A percentile compares a stretch with the other conserved stretches of the same genome.
These are phyloP conservation scores for Chelonus formosanus DNA, from an alignment of 2,888 invertebrate genomes.

Conservation along the genomic window DNA sequence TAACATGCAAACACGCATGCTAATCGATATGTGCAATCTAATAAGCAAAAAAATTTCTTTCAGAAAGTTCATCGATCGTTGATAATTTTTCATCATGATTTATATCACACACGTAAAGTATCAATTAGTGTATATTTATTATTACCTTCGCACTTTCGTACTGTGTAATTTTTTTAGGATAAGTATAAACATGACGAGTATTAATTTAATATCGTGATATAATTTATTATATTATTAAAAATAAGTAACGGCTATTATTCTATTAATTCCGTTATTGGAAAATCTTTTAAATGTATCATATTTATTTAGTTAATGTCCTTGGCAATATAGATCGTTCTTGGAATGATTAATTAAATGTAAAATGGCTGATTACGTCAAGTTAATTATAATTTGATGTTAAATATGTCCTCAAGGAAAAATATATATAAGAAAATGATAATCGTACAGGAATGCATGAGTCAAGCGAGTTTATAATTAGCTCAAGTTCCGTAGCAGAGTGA, in stretches of 20 bases:
- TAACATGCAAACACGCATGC: background rate
- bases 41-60: constrained; percentile 4
- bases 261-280: background rate
- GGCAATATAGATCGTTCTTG: background rate
- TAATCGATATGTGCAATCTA: background rate
- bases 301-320: constrained; percentile 1
- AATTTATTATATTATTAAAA: too few relatives aligned
- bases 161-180: background rate
- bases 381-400: background rate
- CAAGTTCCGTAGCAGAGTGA: constrained; percentile 28
- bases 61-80: constrained; percentile 22
- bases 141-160: constrained; percentile 5
- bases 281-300: background rate
- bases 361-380: background rate
- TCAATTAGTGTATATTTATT: constrained; percentile 6
- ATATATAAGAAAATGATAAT: constrained; percentile 29
- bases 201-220: background rate
- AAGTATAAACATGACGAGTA: background rate
- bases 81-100: background rate
- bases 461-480: constrained; percentile 29
- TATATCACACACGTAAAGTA: constrained; percentile 1
- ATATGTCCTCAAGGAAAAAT: constrained; percentile 13
- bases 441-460: constrained; percentile 7
- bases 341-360: background rate
- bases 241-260: background rate